Conservation (phyloP, 1,140 invertebrate genomes). For the Trichogramma pretiosum region DNA sequence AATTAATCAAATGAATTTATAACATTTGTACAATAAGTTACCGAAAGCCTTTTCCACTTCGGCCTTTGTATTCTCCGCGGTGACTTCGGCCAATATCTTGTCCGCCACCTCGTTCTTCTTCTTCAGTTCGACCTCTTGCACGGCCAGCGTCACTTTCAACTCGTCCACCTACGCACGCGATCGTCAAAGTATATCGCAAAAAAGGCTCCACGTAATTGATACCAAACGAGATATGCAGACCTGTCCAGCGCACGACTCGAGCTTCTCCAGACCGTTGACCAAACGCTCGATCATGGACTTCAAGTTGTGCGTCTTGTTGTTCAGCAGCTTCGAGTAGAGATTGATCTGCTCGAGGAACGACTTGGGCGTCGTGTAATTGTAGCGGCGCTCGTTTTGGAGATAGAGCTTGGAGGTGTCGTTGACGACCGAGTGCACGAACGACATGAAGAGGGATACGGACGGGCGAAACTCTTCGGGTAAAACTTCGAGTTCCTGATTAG, state of each 20-base stretch:
- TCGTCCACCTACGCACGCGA: conserved; percentile 62
- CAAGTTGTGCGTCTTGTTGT: conserved; percentile 69
- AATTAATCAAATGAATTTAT: not conserved
- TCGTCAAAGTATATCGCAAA: too few relatives aligned
- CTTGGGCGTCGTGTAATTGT: conserved; percentile 94
- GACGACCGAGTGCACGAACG: conserved; percentile 79
- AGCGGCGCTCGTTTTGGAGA: conserved; percentile 76
- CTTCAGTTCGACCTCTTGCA: conserved; percentile 79
- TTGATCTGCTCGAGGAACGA: conserved; percentile 90
- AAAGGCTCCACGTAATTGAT: too few relatives aligned
- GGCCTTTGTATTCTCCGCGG: conserved; percentile 85
- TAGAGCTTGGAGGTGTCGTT: conserved; percentile 78
- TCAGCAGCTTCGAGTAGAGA: conserved; percentile 75
- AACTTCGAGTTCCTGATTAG: conserved; percentile 29
- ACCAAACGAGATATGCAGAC: too few relatives aligned
- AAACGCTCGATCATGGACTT: conserved; percentile 68
- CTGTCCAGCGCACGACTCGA: conserved; percentile 74
- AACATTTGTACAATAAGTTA: conserved; percentile 26
- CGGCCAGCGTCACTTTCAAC: conserved; percentile 69
- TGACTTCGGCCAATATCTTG: conserved; percentile 79
- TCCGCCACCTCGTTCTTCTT: conserved; percentile 86
- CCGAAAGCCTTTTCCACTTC: conserved; percentile 75
- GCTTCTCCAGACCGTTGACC: conserved; percentile 80
- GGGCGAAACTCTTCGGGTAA: conserved; percentile 25
- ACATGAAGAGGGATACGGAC: conserved; percentile 79